Conservation (phyloP, 2,888 invertebrate genomes). For the Athripsodes cinereus region DNA sequence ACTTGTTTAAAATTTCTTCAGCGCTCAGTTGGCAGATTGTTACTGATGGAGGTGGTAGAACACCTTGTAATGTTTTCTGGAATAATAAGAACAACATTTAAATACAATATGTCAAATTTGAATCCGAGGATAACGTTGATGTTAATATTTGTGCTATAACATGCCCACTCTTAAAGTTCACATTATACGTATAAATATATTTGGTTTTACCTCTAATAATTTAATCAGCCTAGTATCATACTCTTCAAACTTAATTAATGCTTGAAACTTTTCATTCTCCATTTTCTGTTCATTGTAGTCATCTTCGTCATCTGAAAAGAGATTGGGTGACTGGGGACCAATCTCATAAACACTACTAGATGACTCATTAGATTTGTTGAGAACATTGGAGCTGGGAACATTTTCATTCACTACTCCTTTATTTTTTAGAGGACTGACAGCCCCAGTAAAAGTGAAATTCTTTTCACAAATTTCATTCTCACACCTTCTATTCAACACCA, state of each 20-base stretch:
- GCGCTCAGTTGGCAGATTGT: constrained; percentile 63
- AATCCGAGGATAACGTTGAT: too few relatives aligned
- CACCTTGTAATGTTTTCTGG: constrained; percentile 59
- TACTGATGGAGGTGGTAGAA: constrained; percentile 69
- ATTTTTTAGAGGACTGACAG: constrained; percentile 12
- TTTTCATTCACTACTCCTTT: neutral
- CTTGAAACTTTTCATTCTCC: constrained; percentile 35
- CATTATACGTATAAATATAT: too few relatives aligned
- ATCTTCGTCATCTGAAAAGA: constrained; percentile 59
- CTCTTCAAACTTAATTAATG: constrained; percentile 39
- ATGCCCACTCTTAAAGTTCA: too few relatives aligned
- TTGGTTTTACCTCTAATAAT: constrained; percentile 46
- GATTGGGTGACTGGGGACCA: constrained; percentile 51
- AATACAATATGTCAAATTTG: neutral
- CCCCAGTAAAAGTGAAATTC: constrained; percentile 16
- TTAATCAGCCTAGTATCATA: constrained; percentile 41
- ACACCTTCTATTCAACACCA: neutral
- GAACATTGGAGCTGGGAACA: neutral
- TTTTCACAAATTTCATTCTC: neutral
- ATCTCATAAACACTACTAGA: constrained; percentile 18
- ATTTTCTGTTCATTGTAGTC: constrained; percentile 31
- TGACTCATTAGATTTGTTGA: constrained; percentile 15
- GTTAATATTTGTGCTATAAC: too few relatives aligned
- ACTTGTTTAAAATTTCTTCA: constrained; percentile 56
- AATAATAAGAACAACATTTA: constrained; percentile 30